These are phyloP conservation scores for Beris chalybata DNA, from an alignment of 2,888 invertebrate species.

Conservation along the genomic window DNA sequence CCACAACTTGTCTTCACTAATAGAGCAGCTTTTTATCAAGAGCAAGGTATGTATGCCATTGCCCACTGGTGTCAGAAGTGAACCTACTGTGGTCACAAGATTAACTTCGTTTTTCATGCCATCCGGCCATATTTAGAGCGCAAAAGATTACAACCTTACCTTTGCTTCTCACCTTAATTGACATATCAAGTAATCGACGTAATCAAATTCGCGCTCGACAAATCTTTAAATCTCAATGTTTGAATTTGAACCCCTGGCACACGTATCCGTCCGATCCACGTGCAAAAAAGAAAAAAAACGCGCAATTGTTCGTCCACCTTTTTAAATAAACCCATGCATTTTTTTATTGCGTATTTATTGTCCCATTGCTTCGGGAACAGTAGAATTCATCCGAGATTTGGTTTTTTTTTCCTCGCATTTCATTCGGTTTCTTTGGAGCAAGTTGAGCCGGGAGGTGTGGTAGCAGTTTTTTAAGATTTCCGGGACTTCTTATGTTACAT, in stretches of 20 bases:
- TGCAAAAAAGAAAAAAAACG: slow-evolving; percentile 1
- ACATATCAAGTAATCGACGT: slow-evolving; percentile 28
- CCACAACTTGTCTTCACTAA: too few species aligned
- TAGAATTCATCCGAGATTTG: slow-evolving; percentile 6
- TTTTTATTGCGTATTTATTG: slow-evolving; percentile 19
- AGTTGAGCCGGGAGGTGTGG: slow-evolving; percentile 37
- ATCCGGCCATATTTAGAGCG: too few species aligned
- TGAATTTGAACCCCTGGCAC: slow-evolving; percentile 17
- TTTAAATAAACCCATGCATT: background rate
- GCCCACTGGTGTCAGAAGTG: too few species aligned
- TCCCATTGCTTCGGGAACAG: slow-evolving; percentile 22
- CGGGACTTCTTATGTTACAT: slow-evolving; percentile 39
- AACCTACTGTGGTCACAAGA: too few species aligned
- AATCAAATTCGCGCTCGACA: slow-evolving; percentile 13
- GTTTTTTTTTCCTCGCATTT: slow-evolving; percentile 18
- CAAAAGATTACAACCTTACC: too few species aligned
- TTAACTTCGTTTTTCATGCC: too few species aligned
- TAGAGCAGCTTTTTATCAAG: too few species aligned
- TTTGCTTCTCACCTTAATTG: background rate
- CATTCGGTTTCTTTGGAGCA: slow-evolving; percentile 22
- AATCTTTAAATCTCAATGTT: background rate
- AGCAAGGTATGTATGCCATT: too few species aligned
- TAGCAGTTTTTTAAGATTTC: slow-evolving; percentile 39
- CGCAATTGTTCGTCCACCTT: slow-evolving; percentile 18
- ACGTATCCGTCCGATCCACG: slow-evolving; percentile 14